These are phyloP conservation scores for Manis javanica DNA, from an alignment of 2,797 vertebrate species.

Conservation along the genomic window DNA sequence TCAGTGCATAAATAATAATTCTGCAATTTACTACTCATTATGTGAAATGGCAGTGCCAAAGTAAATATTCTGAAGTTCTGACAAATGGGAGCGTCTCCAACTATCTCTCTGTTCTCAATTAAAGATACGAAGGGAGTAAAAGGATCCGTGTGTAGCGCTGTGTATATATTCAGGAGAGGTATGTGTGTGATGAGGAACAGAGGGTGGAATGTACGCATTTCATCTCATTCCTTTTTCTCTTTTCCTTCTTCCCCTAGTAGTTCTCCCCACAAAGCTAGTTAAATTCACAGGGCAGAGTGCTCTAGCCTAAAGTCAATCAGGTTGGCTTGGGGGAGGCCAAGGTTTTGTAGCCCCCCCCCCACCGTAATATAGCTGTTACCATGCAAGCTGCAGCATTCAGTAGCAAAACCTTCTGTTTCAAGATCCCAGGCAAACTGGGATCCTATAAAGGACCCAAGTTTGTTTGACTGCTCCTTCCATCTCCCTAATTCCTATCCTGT, in stretches of 20 bases:
- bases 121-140: neutral
- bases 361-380: neutral
- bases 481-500: neutral
- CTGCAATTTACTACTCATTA: neutral
- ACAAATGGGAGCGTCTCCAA: neutral
- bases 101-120: neutral
- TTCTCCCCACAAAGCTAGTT: neutral
- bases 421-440: neutral
- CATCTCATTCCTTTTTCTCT: neutral
- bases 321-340: neutral
- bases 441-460: neutral
- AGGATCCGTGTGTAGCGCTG: neutral
- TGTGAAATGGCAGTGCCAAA: neutral
- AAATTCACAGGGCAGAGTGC: neutral
- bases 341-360: neutral
- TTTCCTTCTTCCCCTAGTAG: neutral
- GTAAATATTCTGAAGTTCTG: neutral
- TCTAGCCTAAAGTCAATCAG: neutral
- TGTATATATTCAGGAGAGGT: neutral
- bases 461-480: neutral
- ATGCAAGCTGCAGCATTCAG: neutral
- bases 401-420: neutral
- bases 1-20: conserved; percentile 31
- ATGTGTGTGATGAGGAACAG: neutral
- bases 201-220: neutral